Conservation (phyloP, 2,797 vertebrate species). For the Pangasius macronema region DNA sequence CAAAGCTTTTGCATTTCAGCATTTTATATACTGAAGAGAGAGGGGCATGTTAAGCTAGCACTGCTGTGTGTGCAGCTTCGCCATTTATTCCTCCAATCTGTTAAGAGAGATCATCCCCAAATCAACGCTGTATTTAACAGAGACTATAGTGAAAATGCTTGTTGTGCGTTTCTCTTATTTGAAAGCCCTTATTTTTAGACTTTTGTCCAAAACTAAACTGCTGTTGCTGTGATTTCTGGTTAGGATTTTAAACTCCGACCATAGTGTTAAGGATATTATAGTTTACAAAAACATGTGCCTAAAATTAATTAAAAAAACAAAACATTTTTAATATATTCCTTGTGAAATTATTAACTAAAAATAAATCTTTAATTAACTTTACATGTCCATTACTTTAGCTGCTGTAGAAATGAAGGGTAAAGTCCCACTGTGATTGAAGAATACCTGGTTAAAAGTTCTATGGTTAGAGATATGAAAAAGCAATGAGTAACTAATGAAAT, state of each 20-base stretch:
- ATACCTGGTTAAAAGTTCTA: not conserved
- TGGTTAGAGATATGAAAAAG: not conserved
- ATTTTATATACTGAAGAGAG: slow-evolving; percentile 21
- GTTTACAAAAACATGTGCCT: not conserved
- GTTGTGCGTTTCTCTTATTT: not conserved
- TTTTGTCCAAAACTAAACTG: not conserved
- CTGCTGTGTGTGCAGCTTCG: slow-evolving; percentile 1
- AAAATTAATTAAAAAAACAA: not conserved
- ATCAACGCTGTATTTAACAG: not conserved
- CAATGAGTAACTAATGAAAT: not conserved
- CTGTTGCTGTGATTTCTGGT: slow-evolving; percentile 7
- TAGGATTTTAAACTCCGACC: not conserved
- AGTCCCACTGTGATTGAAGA: not conserved
- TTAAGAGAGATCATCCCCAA: not conserved
- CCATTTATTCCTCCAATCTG: not conserved
- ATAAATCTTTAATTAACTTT: not conserved
- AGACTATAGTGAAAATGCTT: slow-evolving; percentile 12
- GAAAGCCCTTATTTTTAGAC: not conserved
- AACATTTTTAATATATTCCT: not conserved
- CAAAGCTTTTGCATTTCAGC: slow-evolving; percentile 14
- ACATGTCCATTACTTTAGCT: not conserved
- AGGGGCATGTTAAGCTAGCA: slow-evolving; percentile 5
- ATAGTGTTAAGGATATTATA: not conserved
- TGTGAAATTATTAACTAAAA: not conserved
- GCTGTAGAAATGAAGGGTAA: not conserved